Conservation (phyloP, 2,113 vertebrate genomes). For the Rallus limicola region DNA sequence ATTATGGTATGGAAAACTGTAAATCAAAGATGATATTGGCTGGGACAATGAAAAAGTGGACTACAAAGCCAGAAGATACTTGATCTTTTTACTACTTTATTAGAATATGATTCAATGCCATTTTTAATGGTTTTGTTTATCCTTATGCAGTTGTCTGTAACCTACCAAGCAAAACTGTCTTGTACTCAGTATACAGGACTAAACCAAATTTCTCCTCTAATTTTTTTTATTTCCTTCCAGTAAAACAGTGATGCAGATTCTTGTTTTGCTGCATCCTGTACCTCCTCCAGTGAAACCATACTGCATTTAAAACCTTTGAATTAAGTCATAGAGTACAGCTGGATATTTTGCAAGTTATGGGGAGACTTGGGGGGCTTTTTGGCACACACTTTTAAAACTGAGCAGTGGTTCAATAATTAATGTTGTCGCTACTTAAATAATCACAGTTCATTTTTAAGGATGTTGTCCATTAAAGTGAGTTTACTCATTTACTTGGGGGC, state of each 20-base stretch:
- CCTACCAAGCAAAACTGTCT: background rate
- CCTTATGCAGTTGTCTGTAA: background rate
- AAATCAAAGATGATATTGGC: background rate
- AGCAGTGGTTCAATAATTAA: background rate
- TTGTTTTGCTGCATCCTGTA: background rate
- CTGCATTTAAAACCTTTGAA: background rate
- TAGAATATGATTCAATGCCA: background rate
- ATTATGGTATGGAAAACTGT: background rate
- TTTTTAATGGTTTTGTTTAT: background rate
- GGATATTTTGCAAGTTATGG: background rate
- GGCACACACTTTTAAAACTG: background rate
- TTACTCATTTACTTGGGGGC: background rate
- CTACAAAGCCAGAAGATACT: background rate
- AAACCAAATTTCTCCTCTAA: background rate
- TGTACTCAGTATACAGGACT: background rate
- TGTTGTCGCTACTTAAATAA: background rate
- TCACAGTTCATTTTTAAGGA: background rate
- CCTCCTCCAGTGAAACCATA: background rate
- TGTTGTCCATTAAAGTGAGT: background rate
- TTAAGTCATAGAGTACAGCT: background rate
- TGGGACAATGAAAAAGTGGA: background rate
- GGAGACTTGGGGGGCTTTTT: background rate
- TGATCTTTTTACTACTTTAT: background rate
- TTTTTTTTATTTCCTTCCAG: background rate
- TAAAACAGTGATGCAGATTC: background rate